These are phyloP conservation scores for Turritopsis dohrnii DNA, from an alignment of 30 jellyfish, hydroid and myxozoan species.

Conservation along the genomic window DNA sequence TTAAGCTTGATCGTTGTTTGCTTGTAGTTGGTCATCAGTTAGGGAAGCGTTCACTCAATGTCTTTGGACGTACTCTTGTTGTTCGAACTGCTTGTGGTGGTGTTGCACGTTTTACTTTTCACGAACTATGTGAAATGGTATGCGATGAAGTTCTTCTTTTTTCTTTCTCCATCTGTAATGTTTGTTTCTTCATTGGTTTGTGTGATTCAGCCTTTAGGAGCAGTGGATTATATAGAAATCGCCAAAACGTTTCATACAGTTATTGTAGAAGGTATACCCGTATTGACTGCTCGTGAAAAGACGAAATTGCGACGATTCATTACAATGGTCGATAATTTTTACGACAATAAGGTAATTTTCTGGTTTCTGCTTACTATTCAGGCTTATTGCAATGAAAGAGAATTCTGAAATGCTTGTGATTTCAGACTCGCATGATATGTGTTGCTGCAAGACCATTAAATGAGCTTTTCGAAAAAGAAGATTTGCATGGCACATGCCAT, in stretches of 20 bases:
- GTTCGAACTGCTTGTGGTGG: constrained; percentile 75
- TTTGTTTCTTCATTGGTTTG: constrained; percentile 27
- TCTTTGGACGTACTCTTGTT: constrained; percentile 67
- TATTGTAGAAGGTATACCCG: constrained; percentile 68
- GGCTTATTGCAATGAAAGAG: too few species aligned
- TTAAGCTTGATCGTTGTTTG: background rate
- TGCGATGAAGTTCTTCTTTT: background rate
- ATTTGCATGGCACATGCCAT: constrained; percentile 34
- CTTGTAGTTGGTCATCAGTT: constrained; percentile 11
- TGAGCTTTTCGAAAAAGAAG: constrained; percentile 29
- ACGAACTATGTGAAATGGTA: constrained; percentile 83
- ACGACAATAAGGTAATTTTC: constrained; percentile 84
- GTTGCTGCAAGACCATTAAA: constrained; percentile 60
- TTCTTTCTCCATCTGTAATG: too few species aligned
- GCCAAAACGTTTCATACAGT: constrained; percentile 69
- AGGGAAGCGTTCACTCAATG: constrained; percentile 42
- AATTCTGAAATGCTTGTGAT: background rate
- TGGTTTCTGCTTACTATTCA: too few species aligned
- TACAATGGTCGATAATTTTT: constrained; percentile 72
- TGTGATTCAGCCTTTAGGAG: constrained; percentile 81
- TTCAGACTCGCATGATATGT: constrained; percentile 72
- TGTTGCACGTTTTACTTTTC: constrained; percentile 68
- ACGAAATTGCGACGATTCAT: constrained; percentile 79
- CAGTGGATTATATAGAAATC: constrained; percentile 80
- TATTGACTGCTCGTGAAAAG: constrained; percentile 50